A percentile compares a stretch with the other conserved stretches of the same genome.
Conservation (phyloP, 2,888 invertebrate genomes). For the Cyclophora albipunctata region DNA sequence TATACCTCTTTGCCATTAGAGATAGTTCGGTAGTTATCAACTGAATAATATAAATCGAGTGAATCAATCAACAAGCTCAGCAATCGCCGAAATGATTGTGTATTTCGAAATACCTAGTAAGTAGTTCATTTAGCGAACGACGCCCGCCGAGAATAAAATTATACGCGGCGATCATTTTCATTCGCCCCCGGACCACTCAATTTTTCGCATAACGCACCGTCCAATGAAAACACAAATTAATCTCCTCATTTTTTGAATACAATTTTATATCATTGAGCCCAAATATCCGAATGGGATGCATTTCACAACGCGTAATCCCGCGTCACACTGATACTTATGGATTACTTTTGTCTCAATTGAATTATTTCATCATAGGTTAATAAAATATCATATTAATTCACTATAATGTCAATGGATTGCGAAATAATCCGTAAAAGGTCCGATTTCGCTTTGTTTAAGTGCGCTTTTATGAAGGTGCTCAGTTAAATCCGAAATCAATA, state of each 20-base stretch:
- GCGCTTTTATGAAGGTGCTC: constrained; percentile 41
- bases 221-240: constrained; percentile 73
- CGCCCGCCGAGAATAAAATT: constrained; percentile 53
- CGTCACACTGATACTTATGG: constrained; percentile 61
- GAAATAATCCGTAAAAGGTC: constrained; percentile 40
- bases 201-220: constrained; percentile 72
- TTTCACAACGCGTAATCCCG: constrained; percentile 57
- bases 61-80: constrained; percentile 16
- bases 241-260: constrained; percentile 73
- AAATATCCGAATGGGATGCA: constrained; percentile 62
- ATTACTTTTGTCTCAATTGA: constrained; percentile 60
- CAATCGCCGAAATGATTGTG: constrained; percentile 18
- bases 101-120: constrained; percentile 21
- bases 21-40: neutral
- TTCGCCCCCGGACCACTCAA: constrained; percentile 62
- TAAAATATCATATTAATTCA: constrained; percentile 40
- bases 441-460: constrained; percentile 39
- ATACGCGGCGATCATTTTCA: constrained; percentile 64
- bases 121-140: constrained; percentile 45
- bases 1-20: constrained; percentile 5
- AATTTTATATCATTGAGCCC: constrained; percentile 70
- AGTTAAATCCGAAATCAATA: constrained; percentile 62
- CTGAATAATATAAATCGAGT: constrained; percentile 1
- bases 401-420: constrained; percentile 25
- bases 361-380: constrained; percentile 56